Evolutionary conservation across 2,113 vertebrate species (phyloP).

Genomic region (Nycticryphes semicollaris): DNA sequence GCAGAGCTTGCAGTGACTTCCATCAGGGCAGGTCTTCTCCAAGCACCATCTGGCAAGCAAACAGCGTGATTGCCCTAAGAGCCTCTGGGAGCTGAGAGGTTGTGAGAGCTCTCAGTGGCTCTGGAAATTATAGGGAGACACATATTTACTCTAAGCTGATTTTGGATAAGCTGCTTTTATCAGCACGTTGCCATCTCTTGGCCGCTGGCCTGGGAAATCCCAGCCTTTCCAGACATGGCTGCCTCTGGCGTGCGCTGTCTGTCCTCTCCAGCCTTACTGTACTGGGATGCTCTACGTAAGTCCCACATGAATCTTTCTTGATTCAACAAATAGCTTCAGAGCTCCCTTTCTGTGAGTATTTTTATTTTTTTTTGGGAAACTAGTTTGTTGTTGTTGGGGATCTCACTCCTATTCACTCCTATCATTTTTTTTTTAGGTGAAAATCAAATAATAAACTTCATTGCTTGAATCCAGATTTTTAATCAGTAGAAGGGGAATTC

Average conservation of each 20-base stretch:
- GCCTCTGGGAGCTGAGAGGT: background rate
- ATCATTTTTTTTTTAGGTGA: background rate
- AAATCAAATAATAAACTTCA: background rate
- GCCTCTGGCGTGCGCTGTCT: no score
- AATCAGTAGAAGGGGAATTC: background rate
- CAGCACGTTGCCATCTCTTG: background rate
- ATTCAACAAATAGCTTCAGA: background rate
- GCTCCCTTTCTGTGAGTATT: background rate
- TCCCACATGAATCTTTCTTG: background rate
- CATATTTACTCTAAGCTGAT: background rate
- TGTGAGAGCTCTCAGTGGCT: background rate
- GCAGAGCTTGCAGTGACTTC: background rate
- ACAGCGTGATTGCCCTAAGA: fast-evolving
- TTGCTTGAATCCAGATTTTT: background rate
- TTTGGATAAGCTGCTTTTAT: background rate
- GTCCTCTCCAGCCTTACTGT: background rate
- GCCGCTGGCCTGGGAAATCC: background rate
- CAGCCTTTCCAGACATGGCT: background rate
- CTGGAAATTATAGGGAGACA: background rate
- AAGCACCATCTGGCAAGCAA: fast-evolving
- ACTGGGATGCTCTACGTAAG: fast-evolving
- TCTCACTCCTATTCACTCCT: background rate
- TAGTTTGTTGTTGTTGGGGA: background rate
- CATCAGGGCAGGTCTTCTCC: background rate
- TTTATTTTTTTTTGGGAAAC: background rate